A percentile compares a stretch with the other conserved stretches of the same genome.
Evolutionary conservation across 2,888 invertebrate genomes (phyloP).

Genomic region (Microplitis manilae): DNA sequence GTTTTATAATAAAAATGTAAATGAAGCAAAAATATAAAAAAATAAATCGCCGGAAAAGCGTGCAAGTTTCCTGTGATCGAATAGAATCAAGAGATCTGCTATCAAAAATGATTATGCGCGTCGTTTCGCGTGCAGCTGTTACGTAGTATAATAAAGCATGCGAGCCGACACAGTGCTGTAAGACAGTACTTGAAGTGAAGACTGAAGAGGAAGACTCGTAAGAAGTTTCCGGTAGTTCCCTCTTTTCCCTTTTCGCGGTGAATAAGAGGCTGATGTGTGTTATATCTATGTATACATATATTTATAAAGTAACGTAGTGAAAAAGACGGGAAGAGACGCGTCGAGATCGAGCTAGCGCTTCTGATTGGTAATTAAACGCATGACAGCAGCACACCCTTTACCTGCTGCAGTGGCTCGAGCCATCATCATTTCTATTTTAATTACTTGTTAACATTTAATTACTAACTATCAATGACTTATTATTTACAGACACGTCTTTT

Average conservation of each 20-base stretch:
- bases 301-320: conserved; percentile 25
- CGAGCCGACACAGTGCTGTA: conserved; percentile 30
- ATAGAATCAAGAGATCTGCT: conserved; percentile 60
- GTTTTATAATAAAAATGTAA: conserved; percentile 14
- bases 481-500: not conserved
- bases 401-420: conserved; percentile 42
- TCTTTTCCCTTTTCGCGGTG: conserved; percentile 29
- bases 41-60: conserved; percentile 52
- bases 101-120: conserved; percentile 65
- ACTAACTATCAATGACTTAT: conserved; percentile 26
- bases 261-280: conserved; percentile 1
- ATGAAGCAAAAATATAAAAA: conserved; percentile 17
- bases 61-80: conserved; percentile 63
- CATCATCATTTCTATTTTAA: conserved; percentile 43
- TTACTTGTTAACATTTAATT: conserved; percentile 48
- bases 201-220: conserved; percentile 25
- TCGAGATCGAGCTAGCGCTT: conserved; percentile 57
- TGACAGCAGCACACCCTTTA: conserved; percentile 59
- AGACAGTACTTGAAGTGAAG: conserved; percentile 30
- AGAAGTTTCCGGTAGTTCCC: conserved; percentile 40
- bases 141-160: conserved; percentile 42
- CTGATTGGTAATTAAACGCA: conserved; percentile 67
- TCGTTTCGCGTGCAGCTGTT: conserved; percentile 51
- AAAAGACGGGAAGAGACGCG: conserved; percentile 22
- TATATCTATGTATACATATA: conserved; percentile 8